Percentiles rank a stretch among this genome's conserved stretches.
phyloP scores from a whole-genome alignment of 2,113 vertebrate genomes.

The Onychostoma macrolepis region DNA sequence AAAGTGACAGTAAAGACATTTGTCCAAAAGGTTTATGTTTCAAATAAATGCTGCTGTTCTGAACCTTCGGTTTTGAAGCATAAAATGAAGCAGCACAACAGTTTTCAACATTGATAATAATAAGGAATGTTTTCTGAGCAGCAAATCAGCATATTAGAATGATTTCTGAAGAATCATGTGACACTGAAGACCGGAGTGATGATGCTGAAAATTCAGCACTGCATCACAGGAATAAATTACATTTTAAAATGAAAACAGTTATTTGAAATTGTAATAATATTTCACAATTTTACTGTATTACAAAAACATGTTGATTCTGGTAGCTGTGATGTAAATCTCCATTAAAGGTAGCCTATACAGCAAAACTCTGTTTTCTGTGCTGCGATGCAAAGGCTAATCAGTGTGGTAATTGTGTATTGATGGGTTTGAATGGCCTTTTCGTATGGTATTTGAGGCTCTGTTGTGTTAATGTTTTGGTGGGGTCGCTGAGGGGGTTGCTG shows the following conservation, averaged over 20 bases:
- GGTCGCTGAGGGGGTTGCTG: not conserved
- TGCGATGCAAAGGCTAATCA: slow-evolving; percentile 28
- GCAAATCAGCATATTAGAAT: not conserved
- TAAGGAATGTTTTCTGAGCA: not conserved
- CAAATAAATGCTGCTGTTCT: not conserved
- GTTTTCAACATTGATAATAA: not conserved
- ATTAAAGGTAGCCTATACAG: not conserved
- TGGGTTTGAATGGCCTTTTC: slow-evolving; percentile 31
- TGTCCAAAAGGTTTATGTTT: not conserved
- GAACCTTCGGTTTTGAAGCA: not conserved
- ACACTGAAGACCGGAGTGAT: not conserved
- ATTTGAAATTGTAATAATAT: not conserved
- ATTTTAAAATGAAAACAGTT: no score
- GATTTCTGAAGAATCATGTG: not conserved
- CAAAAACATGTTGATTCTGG: not conserved
- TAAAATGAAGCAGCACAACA: not conserved
- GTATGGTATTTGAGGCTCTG: slow-evolving; percentile 29
- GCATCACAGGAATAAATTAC: not conserved
- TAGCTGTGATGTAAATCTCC: not conserved
- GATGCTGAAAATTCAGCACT: not conserved
- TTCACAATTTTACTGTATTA: not conserved
- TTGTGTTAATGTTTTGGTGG: slow-evolving; percentile 43
- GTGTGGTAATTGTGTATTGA: slow-evolving; percentile 36
- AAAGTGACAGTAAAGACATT: not conserved
- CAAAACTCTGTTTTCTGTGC: slow-evolving; percentile 5